These are phyloP conservation scores for Prenolepis imparis DNA, from an alignment of 2,888 invertebrate genomes.

Conservation along the genomic window DNA sequence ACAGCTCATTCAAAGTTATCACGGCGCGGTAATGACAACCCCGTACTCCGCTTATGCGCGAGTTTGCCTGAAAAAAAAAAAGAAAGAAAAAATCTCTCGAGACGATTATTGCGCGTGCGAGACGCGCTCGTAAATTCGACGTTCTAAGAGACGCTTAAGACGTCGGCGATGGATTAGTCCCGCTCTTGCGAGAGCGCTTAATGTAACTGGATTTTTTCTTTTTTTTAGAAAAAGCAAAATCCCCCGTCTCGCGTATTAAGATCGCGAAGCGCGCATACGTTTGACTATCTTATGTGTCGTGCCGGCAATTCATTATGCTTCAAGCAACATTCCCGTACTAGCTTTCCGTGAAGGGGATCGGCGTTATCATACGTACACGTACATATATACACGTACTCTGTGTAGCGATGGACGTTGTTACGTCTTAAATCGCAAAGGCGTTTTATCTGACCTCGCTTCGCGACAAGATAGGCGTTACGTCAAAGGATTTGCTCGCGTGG, in stretches of 20 bases:
- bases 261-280: background rate
- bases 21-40: slow-evolving; percentile 41
- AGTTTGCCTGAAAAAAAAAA: background rate
- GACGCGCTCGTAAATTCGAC: slow-evolving; percentile 28
- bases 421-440: slow-evolving; percentile 1
- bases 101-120: slow-evolving; percentile 34
- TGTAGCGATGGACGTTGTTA: background rate
- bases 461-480: slow-evolving; percentile 55
- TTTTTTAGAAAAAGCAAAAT: background rate
- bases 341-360: slow-evolving; percentile 18
- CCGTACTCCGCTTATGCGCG: slow-evolving; percentile 19
- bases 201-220: background rate
- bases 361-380: background rate
- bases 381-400: background rate
- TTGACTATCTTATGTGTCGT: background rate
- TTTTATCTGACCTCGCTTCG: slow-evolving; percentile 6
- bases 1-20: slow-evolving; percentile 65
- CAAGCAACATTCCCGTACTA: background rate
- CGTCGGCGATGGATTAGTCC: background rate
- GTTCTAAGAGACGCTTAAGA: slow-evolving; percentile 16
- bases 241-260: background rate
- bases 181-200: background rate
- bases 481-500: slow-evolving; percentile 72
- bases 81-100: background rate
- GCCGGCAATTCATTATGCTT: background rate